These are phyloP conservation scores for Drosophila pseudotakahashii DNA, from an alignment of 2,888 invertebrate genomes.

Conservation along the genomic window DNA sequence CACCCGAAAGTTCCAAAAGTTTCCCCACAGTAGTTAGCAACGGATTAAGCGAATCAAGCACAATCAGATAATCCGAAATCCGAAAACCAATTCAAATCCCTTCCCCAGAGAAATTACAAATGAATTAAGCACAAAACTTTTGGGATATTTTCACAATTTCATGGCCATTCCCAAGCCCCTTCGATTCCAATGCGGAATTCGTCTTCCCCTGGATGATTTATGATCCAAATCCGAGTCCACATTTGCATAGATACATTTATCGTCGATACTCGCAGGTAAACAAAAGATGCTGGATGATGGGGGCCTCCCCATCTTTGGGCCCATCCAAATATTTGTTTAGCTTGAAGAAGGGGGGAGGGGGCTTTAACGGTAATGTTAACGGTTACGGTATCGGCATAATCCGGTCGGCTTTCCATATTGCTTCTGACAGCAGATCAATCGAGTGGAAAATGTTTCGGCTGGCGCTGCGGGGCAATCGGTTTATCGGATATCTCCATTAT, in stretches of 20 bases:
- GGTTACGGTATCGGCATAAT: slow-evolving; percentile 22
- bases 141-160: slow-evolving; percentile 28
- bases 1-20: slow-evolving; percentile 66
- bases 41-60: slow-evolving; percentile 46
- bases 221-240: slow-evolving; percentile 32
- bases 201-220: slow-evolving; percentile 27
- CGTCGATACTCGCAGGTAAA: slow-evolving; percentile 32
- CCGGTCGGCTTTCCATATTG: slow-evolving; percentile 37
- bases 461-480: slow-evolving; percentile 28
- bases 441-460: slow-evolving; percentile 36
- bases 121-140: slow-evolving; percentile 40
- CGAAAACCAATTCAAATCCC: slow-evolving; percentile 1
- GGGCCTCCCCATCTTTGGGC: slow-evolving; percentile 1
- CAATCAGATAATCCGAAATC: slow-evolving; percentile 41
- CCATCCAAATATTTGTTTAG: slow-evolving; percentile 26
- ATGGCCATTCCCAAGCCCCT: background rate
- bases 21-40: slow-evolving; percentile 70
- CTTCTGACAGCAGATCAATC: slow-evolving; percentile 43
- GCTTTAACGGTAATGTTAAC: slow-evolving; percentile 17
- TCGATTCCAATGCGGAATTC: background rate
- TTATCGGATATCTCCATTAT: slow-evolving; percentile 41
- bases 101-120: slow-evolving; percentile 29
- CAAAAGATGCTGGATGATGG: slow-evolving; percentile 8
- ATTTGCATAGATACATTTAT: slow-evolving; percentile 44
- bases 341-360: background rate